Evolutionary conservation across 1,140 invertebrate genomes (phyloP).

Genomic region (Bombus confusus): DNA sequence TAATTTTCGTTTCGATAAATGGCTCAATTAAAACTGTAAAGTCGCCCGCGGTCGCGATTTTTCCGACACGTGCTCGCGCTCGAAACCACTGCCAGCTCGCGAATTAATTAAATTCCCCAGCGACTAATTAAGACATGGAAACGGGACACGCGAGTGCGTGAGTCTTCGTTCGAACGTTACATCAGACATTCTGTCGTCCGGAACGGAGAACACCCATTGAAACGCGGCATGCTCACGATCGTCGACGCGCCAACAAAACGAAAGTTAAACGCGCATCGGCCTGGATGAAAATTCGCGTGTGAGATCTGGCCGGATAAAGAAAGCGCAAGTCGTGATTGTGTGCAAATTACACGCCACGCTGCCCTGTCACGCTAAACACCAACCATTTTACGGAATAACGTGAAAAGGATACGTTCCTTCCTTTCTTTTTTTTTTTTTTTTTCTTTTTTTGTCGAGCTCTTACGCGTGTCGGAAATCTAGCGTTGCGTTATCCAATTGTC

Average conservation of each 20-base stretch:
- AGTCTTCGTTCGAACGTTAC: not conserved
- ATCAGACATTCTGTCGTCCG: conserved; percentile 3
- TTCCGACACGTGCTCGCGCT: not conserved
- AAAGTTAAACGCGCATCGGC: conserved; percentile 2
- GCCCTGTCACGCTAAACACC: not conserved
- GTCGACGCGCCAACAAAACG: not conserved
- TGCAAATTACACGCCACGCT: conserved; percentile 45
- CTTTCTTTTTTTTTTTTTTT: not conserved
- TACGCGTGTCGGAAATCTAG: not conserved
- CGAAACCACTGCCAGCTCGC: not conserved
- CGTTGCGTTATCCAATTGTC: not conserved
- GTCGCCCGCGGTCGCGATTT: not conserved
- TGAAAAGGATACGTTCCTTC: not conserved
- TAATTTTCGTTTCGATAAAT: conserved; percentile 38
- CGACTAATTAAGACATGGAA: conserved; percentile 38
- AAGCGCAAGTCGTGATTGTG: conserved; percentile 48
- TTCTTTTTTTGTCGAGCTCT: not conserved
- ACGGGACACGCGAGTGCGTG: conserved; percentile 10
- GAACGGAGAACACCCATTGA: not conserved
- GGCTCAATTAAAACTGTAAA: conserved; percentile 52
- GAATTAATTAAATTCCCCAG: conserved; percentile 49
- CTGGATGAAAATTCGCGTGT: conserved; percentile 3
- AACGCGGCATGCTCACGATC: not conserved
- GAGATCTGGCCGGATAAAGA: conserved; percentile 51
- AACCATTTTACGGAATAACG: not conserved